These are phyloP conservation scores for Panorpa germanica DNA, from an alignment of 2,888 invertebrate species.

Conservation along the genomic window DNA sequence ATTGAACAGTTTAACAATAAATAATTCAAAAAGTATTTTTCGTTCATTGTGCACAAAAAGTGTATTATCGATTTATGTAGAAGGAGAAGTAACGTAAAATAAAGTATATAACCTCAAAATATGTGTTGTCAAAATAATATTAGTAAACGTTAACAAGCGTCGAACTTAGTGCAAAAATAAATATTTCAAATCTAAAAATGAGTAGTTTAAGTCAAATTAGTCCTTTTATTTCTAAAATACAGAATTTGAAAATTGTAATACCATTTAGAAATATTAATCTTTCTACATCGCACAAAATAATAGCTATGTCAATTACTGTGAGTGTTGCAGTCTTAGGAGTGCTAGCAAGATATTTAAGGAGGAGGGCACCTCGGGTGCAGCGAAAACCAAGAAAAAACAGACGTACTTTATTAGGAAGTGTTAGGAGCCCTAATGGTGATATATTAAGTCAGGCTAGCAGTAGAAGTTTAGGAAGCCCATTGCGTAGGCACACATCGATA, in stretches of 20 bases:
- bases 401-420: conserved; percentile 31
- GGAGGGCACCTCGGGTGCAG: conserved; percentile 41
- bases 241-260: conserved; percentile 28
- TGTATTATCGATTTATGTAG: too few relatives aligned
- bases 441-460: conserved; percentile 45
- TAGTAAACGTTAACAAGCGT: too few relatives aligned
- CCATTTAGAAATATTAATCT: conserved; percentile 29
- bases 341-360: conserved; percentile 58
- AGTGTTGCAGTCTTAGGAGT: conserved; percentile 70
- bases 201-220: conserved; percentile 36
- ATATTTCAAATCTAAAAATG: too few relatives aligned
- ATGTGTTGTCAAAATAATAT: too few relatives aligned
- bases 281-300: conserved; percentile 53
- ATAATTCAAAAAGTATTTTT: too few relatives aligned
- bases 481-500: conserved; percentile 35
- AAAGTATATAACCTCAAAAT: too few relatives aligned
- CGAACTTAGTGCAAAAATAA: too few relatives aligned
- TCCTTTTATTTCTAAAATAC: conserved; percentile 32
- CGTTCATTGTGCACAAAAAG: too few relatives aligned
- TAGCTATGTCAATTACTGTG: conserved; percentile 24
- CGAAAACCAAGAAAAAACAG: conserved; percentile 39
- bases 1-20: too few relatives aligned
- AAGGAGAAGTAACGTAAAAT: too few relatives aligned
- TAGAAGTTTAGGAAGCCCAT: conserved; percentile 36
- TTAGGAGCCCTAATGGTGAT: conserved; percentile 52